phyloP scores from a whole-genome alignment of 37 sponge, comb jelly and placozoan genomes.

The Eunapius fragilis region DNA sequence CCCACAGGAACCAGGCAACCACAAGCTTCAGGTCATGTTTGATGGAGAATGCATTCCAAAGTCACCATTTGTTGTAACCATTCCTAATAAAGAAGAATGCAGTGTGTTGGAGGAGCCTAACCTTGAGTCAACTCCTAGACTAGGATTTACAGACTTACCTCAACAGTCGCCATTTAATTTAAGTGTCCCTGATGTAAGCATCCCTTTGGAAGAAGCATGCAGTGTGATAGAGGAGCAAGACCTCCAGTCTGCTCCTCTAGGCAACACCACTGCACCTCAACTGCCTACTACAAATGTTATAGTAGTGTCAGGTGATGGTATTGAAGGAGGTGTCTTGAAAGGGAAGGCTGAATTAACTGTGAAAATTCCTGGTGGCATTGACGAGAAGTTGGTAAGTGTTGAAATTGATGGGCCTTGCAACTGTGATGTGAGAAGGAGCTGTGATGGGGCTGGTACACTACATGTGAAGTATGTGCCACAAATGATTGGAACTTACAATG shows the following conservation, averaged over 20 bases:
- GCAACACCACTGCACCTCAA: background rate
- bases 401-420: conserved; percentile 43
- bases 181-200: conserved; percentile 38
- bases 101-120: conserved; percentile 17
- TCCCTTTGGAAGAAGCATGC: conserved; percentile 52
- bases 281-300: background rate
- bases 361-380: conserved; percentile 33
- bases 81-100: conserved; percentile 55
- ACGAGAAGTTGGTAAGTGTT: conserved; percentile 34
- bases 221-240: conserved; percentile 20
- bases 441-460: conserved; percentile 15
- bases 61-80: conserved; percentile 58
- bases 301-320: conserved; percentile 38
- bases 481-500: conserved; percentile 46
- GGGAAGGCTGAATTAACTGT: conserved; percentile 53
- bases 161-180: no score
- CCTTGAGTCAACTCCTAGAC: background rate
- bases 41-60: conserved; percentile 50
- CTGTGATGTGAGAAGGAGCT: conserved; percentile 31
- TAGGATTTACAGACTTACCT: background rate
- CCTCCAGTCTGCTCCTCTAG: background rate
- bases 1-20: conserved; percentile 8
- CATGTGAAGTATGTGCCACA: conserved; percentile 29
- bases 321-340: conserved; percentile 14
- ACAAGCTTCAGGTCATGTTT: conserved; percentile 17